These are phyloP conservation scores for Nipponia nippon DNA, from an alignment of 2,113 vertebrate genomes.

Conservation along the genomic window DNA sequence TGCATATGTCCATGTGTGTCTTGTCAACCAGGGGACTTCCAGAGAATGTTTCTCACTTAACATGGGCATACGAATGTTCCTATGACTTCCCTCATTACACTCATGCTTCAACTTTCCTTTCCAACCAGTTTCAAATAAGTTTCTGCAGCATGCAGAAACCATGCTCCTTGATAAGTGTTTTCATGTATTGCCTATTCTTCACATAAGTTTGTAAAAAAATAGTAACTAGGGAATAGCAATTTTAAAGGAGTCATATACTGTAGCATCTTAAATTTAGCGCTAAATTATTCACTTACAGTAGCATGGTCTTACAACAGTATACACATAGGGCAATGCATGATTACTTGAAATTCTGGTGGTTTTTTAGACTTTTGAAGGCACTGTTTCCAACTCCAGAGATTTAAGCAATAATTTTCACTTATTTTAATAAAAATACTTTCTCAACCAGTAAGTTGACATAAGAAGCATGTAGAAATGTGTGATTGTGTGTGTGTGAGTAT, in stretches of 20 bases:
- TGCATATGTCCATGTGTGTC: background rate
- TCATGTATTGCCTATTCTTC: background rate
- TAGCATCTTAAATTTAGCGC: background rate
- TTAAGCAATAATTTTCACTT: background rate
- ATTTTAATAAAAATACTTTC: background rate
- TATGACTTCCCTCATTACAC: background rate
- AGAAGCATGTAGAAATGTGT: accelerated
- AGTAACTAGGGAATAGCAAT: background rate
- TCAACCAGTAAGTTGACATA: background rate
- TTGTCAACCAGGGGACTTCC: background rate
- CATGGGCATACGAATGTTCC: accelerated
- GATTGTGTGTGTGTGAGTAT: too few species aligned
- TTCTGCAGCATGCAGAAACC: background rate
- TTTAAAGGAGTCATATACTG: background rate
- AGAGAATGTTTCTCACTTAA: background rate
- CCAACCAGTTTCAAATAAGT: background rate
- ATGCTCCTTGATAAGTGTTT: background rate
- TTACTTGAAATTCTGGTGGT: background rate
- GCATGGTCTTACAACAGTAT: background rate
- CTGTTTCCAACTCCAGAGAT: background rate
- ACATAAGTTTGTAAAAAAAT: background rate
- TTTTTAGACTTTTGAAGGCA: background rate
- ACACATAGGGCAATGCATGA: background rate
- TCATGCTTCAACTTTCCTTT: background rate
- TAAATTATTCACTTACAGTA: background rate